A percentile compares a stretch with the other conserved stretches of the same genome.
Evolutionary conservation across 92 coral and sea anemone genomes (phyloP).

Genomic region (Siderastrea siderea): DNA sequence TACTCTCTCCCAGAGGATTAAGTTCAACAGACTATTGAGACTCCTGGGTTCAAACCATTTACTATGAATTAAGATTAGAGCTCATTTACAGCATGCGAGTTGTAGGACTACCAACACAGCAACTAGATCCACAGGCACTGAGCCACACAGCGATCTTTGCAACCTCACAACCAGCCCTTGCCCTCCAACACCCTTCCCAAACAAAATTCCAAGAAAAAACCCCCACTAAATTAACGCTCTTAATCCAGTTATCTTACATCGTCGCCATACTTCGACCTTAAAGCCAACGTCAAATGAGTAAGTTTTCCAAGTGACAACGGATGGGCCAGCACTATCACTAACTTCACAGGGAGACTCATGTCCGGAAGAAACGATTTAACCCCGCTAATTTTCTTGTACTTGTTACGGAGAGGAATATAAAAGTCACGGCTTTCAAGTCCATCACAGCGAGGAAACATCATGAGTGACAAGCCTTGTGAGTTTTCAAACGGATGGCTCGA

Average conservation of each 20-base stretch:
- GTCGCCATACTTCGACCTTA: conserved; percentile 82
- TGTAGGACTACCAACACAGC: no score
- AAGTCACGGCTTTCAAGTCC: conserved; percentile 66
- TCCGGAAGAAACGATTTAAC: conserved; percentile 81
- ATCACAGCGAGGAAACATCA: conserved; percentile 75
- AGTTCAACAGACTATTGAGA: no score
- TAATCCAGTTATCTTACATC: conserved; percentile 54
- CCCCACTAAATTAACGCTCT: neutral
- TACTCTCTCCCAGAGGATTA: no score
- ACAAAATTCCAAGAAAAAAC: no score
- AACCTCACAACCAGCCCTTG: no score
- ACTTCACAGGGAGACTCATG: conserved; percentile 71
- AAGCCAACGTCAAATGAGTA: conserved; percentile 77
- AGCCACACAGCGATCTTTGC: no score
- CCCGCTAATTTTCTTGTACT: conserved; percentile 84
- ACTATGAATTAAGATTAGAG: no score
- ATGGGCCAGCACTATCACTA: conserved; percentile 84
- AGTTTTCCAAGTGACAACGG: conserved; percentile 90
- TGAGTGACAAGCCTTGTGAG: conserved; percentile 46
- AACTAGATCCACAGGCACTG: no score
- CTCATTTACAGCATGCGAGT: no score
- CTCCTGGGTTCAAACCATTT: no score
- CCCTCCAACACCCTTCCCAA: no score
- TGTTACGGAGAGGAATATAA: conserved; percentile 83
- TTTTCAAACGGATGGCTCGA: conserved; percentile 21